A percentile compares a stretch with the other conserved stretches of the same genome.
phyloP scores from a whole-genome alignment of 2,113 vertebrate genomes.

The Struthio camelus region DNA sequence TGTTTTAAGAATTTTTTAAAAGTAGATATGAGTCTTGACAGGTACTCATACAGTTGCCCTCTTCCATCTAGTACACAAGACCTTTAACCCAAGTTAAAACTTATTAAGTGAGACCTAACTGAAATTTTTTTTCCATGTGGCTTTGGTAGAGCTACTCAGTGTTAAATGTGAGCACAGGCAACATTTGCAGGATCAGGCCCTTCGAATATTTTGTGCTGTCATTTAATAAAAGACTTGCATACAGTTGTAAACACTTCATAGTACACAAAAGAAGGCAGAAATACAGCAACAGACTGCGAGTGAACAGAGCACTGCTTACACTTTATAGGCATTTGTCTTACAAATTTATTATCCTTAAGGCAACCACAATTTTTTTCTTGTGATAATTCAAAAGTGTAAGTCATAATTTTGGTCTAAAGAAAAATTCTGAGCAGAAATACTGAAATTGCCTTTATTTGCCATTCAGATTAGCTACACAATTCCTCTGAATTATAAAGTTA shows the following conservation, averaged over 20 bases:
- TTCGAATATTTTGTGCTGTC: not conserved
- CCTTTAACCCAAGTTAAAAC: not conserved
- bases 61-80: not conserved
- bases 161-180: not conserved
- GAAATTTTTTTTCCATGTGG: not conserved
- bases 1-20: not conserved
- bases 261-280: not conserved
- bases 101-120: not conserved
- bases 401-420: not conserved
- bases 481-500: not conserved
- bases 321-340: not conserved
- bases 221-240: not conserved
- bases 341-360: not conserved
- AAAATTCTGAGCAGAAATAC: conserved; percentile 20
- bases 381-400: not conserved
- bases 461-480: not conserved
- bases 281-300: not conserved
- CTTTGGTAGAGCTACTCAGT: not conserved
- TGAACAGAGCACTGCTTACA: not conserved
- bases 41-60: not conserved
- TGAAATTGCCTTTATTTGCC: not conserved
- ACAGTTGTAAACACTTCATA: not conserved
- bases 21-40: not conserved
- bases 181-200: not conserved
- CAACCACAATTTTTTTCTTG: not conserved